These are phyloP conservation scores for Ornithoptera alexandrae DNA, from an alignment of 2,888 invertebrate genomes.

Conservation along the genomic window DNA sequence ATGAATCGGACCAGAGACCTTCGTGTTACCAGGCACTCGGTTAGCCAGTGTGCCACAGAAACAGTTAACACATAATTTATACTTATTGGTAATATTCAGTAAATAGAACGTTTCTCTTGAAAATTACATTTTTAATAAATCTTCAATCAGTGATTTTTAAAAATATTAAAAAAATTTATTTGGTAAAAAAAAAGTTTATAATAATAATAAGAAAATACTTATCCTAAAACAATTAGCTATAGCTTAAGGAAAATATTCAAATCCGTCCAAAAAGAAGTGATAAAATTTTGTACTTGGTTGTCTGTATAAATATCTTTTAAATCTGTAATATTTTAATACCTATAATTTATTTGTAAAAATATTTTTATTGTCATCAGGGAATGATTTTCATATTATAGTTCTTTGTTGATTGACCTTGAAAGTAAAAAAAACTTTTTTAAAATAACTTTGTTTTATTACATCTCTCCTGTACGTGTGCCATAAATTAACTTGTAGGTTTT, in stretches of 20 bases:
- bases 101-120: too few species aligned
- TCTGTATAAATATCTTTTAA: neutral
- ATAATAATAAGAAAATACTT: neutral
- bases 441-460: neutral
- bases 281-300: neutral
- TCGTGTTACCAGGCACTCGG: too few species aligned
- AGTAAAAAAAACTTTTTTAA: neutral
- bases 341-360: constrained; percentile 13
- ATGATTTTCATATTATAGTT: constrained; percentile 1
- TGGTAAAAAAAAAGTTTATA: neutral
- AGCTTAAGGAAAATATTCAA: neutral
- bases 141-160: too few species aligned
- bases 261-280: neutral
- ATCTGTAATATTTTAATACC: neutral
- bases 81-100: too few species aligned
- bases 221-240: neutral
- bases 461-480: neutral
- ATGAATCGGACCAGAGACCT: too few species aligned
- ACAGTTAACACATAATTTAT: too few species aligned
- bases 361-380: neutral
- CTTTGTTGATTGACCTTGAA: neutral
- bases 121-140: too few species aligned
- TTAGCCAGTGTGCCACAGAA: too few species aligned
- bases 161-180: neutral
- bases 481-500: constrained; percentile 7